Conservation (phyloP, 2,113 vertebrate genomes). For the Crotalus viridis region DNA sequence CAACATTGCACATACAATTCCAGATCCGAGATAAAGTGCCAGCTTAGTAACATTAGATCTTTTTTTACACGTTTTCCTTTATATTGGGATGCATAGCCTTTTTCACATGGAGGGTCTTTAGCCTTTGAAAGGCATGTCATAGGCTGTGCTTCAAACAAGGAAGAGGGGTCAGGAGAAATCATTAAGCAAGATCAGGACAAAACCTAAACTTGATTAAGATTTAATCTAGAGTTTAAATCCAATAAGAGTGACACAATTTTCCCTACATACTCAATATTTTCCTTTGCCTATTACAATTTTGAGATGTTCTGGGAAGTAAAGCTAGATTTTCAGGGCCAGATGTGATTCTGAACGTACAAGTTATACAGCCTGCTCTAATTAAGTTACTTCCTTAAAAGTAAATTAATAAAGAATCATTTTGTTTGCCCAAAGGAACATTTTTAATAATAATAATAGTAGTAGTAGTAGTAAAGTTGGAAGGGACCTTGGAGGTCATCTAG, state of each 20-base stretch:
- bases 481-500: too few species aligned
- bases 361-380: background rate
- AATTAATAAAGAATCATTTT: background rate
- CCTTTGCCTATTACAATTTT: background rate
- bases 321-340: background rate
- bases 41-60: background rate
- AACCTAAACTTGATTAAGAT: background rate
- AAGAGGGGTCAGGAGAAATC: background rate
- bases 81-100: background rate
- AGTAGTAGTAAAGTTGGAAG: too few species aligned
- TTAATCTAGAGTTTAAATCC: background rate
- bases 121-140: background rate
- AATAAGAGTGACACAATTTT: background rate
- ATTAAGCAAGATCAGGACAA: background rate
- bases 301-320: background rate
- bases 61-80: background rate
- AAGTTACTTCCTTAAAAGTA: background rate
- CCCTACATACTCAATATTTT: background rate
- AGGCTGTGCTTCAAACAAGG: background rate
- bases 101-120: background rate
- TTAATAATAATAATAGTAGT: too few species aligned
- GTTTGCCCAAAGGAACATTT: background rate
- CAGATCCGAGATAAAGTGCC: background rate
- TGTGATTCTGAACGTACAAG: background rate
- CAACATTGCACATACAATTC: background rate